Evolutionary conservation across 30 jellyfish, hydroid and myxozoan genomes (phyloP).

Genomic region (Pelagia noctiluca): DNA sequence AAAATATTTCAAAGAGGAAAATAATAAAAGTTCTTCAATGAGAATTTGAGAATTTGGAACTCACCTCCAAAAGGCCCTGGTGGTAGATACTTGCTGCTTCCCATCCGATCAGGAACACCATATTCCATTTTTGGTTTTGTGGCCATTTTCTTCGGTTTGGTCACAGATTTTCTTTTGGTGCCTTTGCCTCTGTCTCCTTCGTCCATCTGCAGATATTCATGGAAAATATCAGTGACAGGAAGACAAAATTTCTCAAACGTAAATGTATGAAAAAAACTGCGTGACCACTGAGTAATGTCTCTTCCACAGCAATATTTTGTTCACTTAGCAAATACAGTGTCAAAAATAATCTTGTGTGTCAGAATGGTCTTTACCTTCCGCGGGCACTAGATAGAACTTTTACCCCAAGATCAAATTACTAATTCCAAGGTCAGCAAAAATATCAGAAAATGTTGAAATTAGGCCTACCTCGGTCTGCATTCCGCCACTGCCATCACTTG

Average conservation of each 20-base stretch:
- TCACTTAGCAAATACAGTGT: too few relatives aligned
- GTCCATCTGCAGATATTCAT: slow-evolving; percentile 51
- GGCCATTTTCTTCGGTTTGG: slow-evolving; percentile 19
- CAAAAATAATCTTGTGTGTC: too few relatives aligned
- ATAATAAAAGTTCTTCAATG: not conserved
- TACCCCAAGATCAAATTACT: too few relatives aligned
- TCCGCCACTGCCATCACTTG: too few relatives aligned
- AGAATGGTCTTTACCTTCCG: too few relatives aligned
- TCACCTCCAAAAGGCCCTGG: slow-evolving; percentile 69
- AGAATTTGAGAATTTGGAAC: not conserved
- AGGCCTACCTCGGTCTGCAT: too few relatives aligned
- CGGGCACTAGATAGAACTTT: too few relatives aligned
- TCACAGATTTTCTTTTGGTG: slow-evolving; percentile 48
- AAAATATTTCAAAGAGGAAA: too few relatives aligned
- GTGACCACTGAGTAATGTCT: too few relatives aligned
- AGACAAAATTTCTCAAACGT: not conserved
- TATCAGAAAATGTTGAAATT: too few relatives aligned
- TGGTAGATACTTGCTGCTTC: slow-evolving; percentile 26
- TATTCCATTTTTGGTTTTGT: slow-evolving; percentile 57
- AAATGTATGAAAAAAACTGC: not conserved
- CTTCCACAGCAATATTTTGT: too few relatives aligned
- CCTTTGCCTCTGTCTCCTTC: slow-evolving; percentile 60
- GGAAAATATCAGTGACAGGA: not conserved
- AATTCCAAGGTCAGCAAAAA: too few relatives aligned
- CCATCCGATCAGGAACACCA: slow-evolving; percentile 31